Conservation (phyloP, 2,888 invertebrate species). For the Watsonalla cultraria region DNA sequence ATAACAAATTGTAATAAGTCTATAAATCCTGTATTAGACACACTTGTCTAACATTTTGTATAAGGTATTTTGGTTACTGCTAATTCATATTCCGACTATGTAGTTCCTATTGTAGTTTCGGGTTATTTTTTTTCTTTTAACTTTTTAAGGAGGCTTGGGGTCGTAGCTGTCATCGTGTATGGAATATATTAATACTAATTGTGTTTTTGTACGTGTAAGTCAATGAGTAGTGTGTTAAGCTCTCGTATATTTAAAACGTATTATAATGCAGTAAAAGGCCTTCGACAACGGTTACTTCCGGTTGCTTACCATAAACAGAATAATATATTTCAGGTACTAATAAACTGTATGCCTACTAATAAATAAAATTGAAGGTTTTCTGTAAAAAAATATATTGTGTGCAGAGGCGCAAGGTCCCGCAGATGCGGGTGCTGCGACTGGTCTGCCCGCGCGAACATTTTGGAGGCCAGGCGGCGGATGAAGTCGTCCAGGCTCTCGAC, state of each 20-base stretch:
- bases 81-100: conserved; percentile 65
- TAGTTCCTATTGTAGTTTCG: conserved; percentile 48
- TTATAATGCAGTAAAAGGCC: conserved; percentile 23
- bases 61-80: conserved; percentile 43
- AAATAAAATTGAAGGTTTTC: no score
- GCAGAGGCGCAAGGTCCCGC: no score
- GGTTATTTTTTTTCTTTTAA: conserved; percentile 39
- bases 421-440: no score
- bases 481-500: no score
- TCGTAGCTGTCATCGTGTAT: conserved; percentile 46
- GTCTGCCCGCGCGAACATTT: no score
- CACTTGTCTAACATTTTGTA: conserved; percentile 50
- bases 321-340: no score
- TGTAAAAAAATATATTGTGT: no score
- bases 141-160: conserved; percentile 39
- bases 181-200: conserved; percentile 68
- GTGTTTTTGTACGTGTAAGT: conserved; percentile 44
- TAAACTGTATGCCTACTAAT: no score
- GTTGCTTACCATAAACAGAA: conserved; percentile 8
- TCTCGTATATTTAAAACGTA: conserved; percentile 17
- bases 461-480: no score
- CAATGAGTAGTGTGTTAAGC: conserved; percentile 32
- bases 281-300: conserved; percentile 32
- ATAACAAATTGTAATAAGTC: conserved; percentile 58
- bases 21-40: conserved; percentile 57